A percentile compares a stretch with the other conserved stretches of the same genome.
Evolutionary conservation across 2,888 invertebrate species (phyloP).

Genomic region (Petrophora chlorosata): DNA sequence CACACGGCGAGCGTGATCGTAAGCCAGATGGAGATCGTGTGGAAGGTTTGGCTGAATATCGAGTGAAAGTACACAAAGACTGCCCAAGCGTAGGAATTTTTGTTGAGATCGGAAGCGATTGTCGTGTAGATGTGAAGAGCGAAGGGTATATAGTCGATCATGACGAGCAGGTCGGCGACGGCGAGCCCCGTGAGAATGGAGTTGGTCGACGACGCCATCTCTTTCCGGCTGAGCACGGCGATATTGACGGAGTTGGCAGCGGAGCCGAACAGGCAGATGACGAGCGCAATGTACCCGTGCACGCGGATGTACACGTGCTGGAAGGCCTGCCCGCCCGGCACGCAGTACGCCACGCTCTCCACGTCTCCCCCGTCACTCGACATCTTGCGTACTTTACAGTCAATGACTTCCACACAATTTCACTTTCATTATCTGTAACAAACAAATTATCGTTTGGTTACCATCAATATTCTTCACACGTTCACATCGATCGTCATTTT

Average conservation of each 20-base stretch:
- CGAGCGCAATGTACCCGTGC: slow-evolving; percentile 93
- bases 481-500: not conserved
- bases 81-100: slow-evolving; percentile 88
- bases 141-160: slow-evolving; percentile 96
- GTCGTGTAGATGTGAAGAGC: slow-evolving; percentile 90
- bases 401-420: not conserved
- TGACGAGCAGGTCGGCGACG: slow-evolving; percentile 95
- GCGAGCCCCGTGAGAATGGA: slow-evolving; percentile 96
- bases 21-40: slow-evolving; percentile 96
- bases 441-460: slow-evolving; percentile 2
- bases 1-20: slow-evolving; percentile 97
- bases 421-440: slow-evolving; percentile 30
- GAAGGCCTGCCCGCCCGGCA: slow-evolving; percentile 82
- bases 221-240: slow-evolving; percentile 93
- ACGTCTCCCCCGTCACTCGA: slow-evolving; percentile 42
- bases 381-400: slow-evolving; percentile 37
- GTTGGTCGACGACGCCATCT: slow-evolving; percentile 97
- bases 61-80: slow-evolving; percentile 94
- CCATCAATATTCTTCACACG: not conserved
- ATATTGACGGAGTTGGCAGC: slow-evolving; percentile 95
- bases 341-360: slow-evolving; percentile 71
- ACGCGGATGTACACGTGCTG: slow-evolving; percentile 86
- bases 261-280: slow-evolving; percentile 95
- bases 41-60: slow-evolving; percentile 93
- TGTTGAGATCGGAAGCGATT: slow-evolving; percentile 71